A percentile compares a stretch with the other conserved stretches of the same genome.
Evolutionary conservation across 2,797 vertebrate genomes (phyloP).

Genomic region (Microtus agrestis): DNA sequence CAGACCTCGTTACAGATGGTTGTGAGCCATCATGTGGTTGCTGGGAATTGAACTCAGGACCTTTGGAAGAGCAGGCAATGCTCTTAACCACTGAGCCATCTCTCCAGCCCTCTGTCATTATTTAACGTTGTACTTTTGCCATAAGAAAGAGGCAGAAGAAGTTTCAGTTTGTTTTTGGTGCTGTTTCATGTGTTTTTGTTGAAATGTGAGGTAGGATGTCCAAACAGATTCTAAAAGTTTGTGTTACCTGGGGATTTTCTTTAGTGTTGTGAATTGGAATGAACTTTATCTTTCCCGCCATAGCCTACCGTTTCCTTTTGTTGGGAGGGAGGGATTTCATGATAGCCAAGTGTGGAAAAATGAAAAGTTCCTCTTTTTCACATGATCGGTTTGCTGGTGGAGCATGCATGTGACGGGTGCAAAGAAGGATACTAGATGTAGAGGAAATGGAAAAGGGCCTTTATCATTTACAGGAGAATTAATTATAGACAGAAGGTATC

Average conservation of each 20-base stretch:
- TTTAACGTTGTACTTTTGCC: conserved; percentile 35
- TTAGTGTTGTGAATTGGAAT: conserved; percentile 8
- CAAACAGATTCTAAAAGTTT: conserved; percentile 5
- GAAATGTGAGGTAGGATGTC: conserved; percentile 4
- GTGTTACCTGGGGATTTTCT: not conserved
- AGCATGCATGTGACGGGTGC: not conserved
- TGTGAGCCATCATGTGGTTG: too few relatives aligned
- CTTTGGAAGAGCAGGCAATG: too few relatives aligned
- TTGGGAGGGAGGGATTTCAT: not conserved
- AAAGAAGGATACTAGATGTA: not conserved
- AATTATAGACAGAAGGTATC: conserved; percentile 38
- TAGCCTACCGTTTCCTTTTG: not conserved
- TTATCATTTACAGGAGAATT: not conserved
- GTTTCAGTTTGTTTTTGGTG: conserved; percentile 27
- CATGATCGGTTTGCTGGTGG: not conserved
- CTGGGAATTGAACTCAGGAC: too few relatives aligned
- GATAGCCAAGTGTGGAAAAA: not conserved
- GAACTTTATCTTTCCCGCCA: not conserved
- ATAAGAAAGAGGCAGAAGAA: conserved; percentile 8
- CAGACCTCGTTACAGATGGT: too few relatives aligned
- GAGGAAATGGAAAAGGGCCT: not conserved
- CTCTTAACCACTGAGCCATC: too few relatives aligned
- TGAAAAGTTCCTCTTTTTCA: not conserved
- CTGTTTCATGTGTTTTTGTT: not conserved
- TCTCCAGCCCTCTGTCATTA: not conserved